Evolutionary conservation across 2,888 invertebrate genomes (phyloP).

Genomic region (Drosophila subsilvestris): DNA sequence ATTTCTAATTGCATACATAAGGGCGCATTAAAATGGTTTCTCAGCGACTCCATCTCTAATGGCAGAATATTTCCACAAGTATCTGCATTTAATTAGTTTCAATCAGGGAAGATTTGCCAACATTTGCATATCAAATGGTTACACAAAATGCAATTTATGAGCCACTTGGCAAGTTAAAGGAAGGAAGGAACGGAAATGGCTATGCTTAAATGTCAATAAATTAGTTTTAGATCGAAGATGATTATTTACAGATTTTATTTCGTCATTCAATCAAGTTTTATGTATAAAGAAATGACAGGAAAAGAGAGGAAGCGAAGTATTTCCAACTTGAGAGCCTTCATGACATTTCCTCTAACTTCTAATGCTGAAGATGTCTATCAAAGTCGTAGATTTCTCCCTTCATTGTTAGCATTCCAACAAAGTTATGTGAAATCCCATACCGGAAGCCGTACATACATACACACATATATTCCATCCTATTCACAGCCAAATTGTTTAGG

Average conservation of each 20-base stretch:
- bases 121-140: not conserved
- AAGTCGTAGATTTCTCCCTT: not conserved
- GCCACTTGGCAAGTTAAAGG: not conserved
- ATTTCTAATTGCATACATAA: constrained; percentile 60
- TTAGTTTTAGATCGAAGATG: not conserved
- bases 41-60: not conserved
- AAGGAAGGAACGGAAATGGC: not conserved
- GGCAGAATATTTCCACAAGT: constrained; percentile 3
- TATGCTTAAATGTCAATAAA: not conserved
- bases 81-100: constrained; percentile 12
- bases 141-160: constrained; percentile 3
- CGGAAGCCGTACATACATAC: constrained; percentile 21
- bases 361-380: not conserved
- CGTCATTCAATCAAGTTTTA: not conserved
- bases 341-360: not conserved
- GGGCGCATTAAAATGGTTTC: constrained; percentile 32
- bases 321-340: too few species aligned
- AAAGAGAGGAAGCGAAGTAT: not conserved
- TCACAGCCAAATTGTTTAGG: constrained; percentile 17
- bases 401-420: not conserved
- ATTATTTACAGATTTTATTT: not conserved
- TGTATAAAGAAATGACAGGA: not conserved
- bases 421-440: not conserved
- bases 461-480: not conserved
- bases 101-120: constrained; percentile 4